Conservation (phyloP, 2,888 invertebrate species). For the Polietes domitor region DNA sequence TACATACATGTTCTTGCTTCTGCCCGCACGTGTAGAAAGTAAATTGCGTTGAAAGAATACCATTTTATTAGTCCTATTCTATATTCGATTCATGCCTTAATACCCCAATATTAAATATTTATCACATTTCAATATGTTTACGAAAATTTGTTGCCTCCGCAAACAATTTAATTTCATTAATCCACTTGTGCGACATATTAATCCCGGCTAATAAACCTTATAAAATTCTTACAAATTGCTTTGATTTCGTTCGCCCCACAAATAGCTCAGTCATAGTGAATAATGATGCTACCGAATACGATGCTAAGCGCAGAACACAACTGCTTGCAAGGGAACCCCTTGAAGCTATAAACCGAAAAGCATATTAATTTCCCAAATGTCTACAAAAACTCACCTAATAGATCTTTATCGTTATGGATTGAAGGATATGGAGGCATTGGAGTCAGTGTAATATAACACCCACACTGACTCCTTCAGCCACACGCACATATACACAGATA, state of each 20-base stretch:
- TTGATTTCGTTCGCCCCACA: constrained; percentile 64
- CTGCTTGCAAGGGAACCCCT: constrained; percentile 47
- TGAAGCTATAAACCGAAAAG: constrained; percentile 53
- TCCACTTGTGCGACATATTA: constrained; percentile 74
- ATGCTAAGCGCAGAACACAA: neutral
- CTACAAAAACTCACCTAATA: constrained; percentile 64
- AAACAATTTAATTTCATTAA: constrained; percentile 74
- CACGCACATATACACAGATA: constrained; percentile 1
- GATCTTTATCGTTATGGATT: constrained; percentile 65
- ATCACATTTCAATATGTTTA: constrained; percentile 18
- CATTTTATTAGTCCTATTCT: too few relatives aligned
- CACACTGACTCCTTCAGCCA: constrained; percentile 55
- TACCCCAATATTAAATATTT: constrained; percentile 8
- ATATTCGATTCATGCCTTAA: neutral
- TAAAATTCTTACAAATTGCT: constrained; percentile 73
- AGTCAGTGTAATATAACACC: constrained; percentile 57
- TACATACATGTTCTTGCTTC: too few relatives aligned
- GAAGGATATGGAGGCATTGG: constrained; percentile 35
- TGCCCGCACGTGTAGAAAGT: too few relatives aligned
- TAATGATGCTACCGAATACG: constrained; percentile 2
- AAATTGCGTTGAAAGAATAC: too few relatives aligned
- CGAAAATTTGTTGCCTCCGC: constrained; percentile 13
- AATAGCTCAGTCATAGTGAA: constrained; percentile 6
- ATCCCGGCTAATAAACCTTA: constrained; percentile 76
- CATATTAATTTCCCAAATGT: constrained; percentile 67